Percentiles rank a stretch among this genome's conserved stretches.
Evolutionary conservation across 2,888 invertebrate genomes (phyloP).

Genomic region (Steinernema hermaphroditum): DNA sequence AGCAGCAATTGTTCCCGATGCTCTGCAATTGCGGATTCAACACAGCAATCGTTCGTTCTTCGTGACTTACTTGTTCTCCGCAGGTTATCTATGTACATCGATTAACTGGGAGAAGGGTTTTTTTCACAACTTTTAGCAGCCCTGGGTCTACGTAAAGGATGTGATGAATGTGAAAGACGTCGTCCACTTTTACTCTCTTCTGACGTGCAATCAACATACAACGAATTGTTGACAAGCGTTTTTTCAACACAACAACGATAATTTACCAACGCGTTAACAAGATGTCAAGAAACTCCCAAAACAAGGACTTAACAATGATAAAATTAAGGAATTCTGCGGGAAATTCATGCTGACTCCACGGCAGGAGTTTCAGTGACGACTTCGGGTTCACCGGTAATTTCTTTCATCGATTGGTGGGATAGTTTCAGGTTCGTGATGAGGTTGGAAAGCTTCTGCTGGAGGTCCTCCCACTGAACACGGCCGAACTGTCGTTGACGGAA

Average conservation of each 20-base stretch:
- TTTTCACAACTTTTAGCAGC: too few species aligned
- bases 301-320: not conserved
- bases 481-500: conserved; percentile 61
- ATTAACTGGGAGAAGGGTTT: too few species aligned
- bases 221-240: too few species aligned
- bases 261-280: conserved; percentile 24
- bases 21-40: too few species aligned
- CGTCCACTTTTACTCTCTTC: not conserved
- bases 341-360: conserved; percentile 1
- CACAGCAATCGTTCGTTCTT: too few species aligned
- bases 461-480: conserved; percentile 54
- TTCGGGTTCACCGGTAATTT: conserved; percentile 42
- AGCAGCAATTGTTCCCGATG: too few species aligned
- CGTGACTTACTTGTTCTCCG: too few species aligned
- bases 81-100: too few species aligned
- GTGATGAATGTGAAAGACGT: too few species aligned
- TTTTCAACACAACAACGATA: conserved; percentile 23
- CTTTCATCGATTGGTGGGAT: conserved; percentile 52
- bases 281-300: too few species aligned
- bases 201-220: too few species aligned
- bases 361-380: not conserved
- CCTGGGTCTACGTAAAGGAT: too few species aligned
- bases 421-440: conserved; percentile 55
- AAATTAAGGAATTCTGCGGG: not conserved
- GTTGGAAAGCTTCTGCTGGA: conserved; percentile 50